Evolutionary conservation across 2,797 vertebrate genomes (phyloP).

Genomic region (Steatocranus sp.): DNA sequence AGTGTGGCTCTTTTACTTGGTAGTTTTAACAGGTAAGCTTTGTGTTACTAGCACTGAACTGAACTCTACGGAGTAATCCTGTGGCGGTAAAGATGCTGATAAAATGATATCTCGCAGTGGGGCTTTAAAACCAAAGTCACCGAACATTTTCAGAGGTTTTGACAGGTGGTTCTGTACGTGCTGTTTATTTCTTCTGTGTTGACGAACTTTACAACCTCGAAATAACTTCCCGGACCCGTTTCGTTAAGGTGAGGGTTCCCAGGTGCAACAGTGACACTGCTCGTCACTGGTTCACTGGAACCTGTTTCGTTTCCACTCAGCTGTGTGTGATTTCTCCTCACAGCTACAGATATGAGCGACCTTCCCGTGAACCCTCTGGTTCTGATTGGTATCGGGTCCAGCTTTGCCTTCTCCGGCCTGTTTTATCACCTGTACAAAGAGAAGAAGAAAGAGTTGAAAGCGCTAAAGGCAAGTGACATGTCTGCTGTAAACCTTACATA

Average conservation of each 20-base stretch:
- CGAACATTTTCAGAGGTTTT: background rate
- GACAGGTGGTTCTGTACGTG: background rate
- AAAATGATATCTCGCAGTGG: background rate
- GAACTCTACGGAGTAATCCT: background rate
- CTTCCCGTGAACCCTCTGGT: conserved; percentile 47
- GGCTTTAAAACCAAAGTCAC: background rate
- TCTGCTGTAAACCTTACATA: background rate
- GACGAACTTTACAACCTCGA: fast-evolving
- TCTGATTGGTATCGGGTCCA: conserved; percentile 61
- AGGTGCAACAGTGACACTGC: background rate
- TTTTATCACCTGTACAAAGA: conserved; percentile 68
- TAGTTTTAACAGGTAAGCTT: background rate
- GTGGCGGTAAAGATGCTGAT: background rate
- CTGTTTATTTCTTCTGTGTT: background rate
- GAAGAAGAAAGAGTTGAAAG: conserved; percentile 63
- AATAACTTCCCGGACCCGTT: background rate
- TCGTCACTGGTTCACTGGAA: background rate
- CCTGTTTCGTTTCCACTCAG: background rate
- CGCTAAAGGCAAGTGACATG: conserved; percentile 48
- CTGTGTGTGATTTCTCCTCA: background rate
- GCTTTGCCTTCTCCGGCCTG: conserved; percentile 65
- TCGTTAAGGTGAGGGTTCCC: background rate
- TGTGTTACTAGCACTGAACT: background rate
- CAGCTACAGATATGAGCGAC: conserved; percentile 56
- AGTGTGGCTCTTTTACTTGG: background rate